phyloP scores from a whole-genome alignment of 2,113 vertebrate species.

The Pteropus alecto region DNA sequence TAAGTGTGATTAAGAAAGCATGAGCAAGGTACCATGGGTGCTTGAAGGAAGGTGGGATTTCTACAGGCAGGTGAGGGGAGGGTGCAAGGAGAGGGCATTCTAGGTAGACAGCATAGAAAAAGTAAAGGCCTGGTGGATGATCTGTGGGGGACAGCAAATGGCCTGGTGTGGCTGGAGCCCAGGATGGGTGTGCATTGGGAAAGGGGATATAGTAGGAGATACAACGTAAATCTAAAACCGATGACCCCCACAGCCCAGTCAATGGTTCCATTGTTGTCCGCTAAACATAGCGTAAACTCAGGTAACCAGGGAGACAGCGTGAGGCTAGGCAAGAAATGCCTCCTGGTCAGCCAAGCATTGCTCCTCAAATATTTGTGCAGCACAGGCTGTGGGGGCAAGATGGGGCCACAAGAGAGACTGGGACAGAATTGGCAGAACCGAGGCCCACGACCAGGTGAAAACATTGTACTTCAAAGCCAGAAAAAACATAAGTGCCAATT shows the following conservation, averaged over 20 bases:
- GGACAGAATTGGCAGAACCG: accelerated
- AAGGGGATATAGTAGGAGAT: background rate
- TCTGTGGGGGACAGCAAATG: background rate
- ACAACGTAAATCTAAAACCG: background rate
- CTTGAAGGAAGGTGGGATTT: background rate
- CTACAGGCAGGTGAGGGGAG: background rate
- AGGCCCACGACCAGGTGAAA: background rate
- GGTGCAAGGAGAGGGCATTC: background rate
- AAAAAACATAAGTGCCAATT: background rate
- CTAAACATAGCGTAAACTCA: background rate
- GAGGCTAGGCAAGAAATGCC: background rate
- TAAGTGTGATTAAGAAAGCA: background rate
- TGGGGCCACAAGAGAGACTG: background rate
- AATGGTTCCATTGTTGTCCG: background rate
- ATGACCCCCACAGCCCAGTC: background rate
- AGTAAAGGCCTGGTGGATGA: background rate
- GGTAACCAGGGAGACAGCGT: slow-evolving; percentile 8
- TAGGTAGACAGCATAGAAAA: accelerated
- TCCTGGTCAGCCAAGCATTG: background rate
- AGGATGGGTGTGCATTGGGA: background rate
- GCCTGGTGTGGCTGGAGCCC: background rate
- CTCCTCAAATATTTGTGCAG: slow-evolving; percentile 28
- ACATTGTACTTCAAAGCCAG: background rate
- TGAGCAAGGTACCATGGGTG: background rate
- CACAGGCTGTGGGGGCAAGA: background rate